Evolutionary conservation across 2,888 invertebrate species (phyloP), one percentile per base, ranked within the genome.

Genomic region (Syrphus vitripennis): DNA sequence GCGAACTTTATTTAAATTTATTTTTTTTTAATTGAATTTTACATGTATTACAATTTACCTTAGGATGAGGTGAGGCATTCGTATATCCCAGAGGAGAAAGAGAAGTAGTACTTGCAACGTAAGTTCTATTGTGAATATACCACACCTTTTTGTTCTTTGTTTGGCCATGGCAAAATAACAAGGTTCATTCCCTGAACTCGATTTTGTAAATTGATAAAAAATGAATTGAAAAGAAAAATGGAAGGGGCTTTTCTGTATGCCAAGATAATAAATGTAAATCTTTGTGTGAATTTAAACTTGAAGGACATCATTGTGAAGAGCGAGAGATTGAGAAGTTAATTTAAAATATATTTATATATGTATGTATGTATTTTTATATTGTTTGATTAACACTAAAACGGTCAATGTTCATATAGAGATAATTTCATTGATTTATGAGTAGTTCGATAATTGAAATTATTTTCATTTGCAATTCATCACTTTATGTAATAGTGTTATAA

Each of bases 171-270:
- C 42, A 42, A 78, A 72, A 72, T 59, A 31, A 50, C 37, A 19
- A 65, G 50, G 34, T 50, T 21, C 57, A 50, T 83, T 83, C 57
- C 72, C 77, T 83, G 78, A 83, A 78, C 72, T 78, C 78, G 67
- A 78, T 83, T 77, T 67, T 65, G 65, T 70, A 55, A 71, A 65
- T 40, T 42, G 69, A 72, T 79, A 72, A 65, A 50, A 71, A 45
- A 48, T n/a, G 16, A 67, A 48, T 67, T 1, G 21, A 34, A n/a
- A 67, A 16, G 50, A 2, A 48, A 14, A 31, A n/a, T 45, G 14
- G 59, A 31, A 21, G 14, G 34, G 34, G n/a, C n/a, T 34, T 9
- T 37, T 67, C 34, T 34, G n/a, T n/a, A n/a, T 67, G 67, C 10
- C 50, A 50, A 67, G 31, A 67, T 48, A 48, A 48, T 26, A 31